Percentiles rank a stretch among this genome's conserved stretches.
Evolutionary conservation across 2,888 invertebrate genomes (phyloP).

Genomic region (Sarcophaga carnaria): DNA sequence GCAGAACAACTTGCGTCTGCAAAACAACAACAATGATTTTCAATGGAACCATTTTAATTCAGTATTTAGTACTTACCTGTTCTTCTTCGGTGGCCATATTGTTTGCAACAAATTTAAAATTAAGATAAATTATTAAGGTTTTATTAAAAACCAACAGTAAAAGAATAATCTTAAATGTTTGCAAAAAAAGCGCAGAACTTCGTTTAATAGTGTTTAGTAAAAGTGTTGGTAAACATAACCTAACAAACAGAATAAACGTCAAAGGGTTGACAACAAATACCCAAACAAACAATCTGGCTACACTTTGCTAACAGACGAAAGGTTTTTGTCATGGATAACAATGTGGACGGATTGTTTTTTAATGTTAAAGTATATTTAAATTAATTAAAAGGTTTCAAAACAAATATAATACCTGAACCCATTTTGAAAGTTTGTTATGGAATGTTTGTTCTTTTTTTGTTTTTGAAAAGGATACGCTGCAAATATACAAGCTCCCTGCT

Average conservation of each 20-base stretch:
- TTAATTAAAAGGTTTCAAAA: neutral
- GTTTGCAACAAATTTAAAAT: constrained; percentile 51
- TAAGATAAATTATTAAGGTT: constrained; percentile 62
- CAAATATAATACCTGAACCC: neutral
- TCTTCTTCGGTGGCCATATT: constrained; percentile 80
- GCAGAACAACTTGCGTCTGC: constrained; percentile 84
- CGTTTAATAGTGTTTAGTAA: neutral
- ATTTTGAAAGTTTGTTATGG: neutral
- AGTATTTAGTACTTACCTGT: constrained; percentile 74
- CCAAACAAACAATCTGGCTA: constrained; percentile 16
- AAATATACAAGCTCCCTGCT: constrained; percentile 81
- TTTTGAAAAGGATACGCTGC: constrained; percentile 83
- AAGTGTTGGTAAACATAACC: constrained; percentile 23
- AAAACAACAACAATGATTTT: constrained; percentile 18
- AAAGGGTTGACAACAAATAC: constrained; percentile 43
- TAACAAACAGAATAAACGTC: constrained; percentile 21
- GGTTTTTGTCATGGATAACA: no score
- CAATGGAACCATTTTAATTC: neutral
- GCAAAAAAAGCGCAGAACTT: constrained; percentile 40
- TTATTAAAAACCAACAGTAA: constrained; percentile 13
- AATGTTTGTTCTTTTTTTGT: neutral
- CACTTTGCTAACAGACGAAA: neutral
- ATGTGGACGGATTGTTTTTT: no score
- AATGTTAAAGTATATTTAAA: neutral
- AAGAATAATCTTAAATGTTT: constrained; percentile 15